Evolutionary conservation across 92 coral and sea anemone genomes (phyloP), one percentile per base, ranked within the genome.

Genomic region (Anthopleura xanthogrammica): DNA sequence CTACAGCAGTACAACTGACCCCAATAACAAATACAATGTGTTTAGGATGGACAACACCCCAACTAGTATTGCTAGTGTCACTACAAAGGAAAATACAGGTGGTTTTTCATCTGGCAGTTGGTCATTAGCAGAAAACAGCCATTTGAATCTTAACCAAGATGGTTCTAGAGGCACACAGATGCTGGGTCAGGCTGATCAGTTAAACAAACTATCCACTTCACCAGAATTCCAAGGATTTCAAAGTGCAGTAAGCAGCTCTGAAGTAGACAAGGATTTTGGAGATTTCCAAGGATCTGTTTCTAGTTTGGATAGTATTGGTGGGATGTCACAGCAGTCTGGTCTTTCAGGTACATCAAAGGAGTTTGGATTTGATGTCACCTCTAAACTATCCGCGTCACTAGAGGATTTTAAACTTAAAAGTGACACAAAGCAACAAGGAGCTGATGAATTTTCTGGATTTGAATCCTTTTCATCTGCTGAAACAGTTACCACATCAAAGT

Each of bases 21-120:
- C 96, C 16, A 86, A 81, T 88, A 93, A 92, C 75, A 92, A 83
- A 82, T 92, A 80, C 80, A 86, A 76, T 55, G 90, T 82, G 12
- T 87, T 90, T 75, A 83, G 83, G 79, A 55, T 86, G 41, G 85
- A 78, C 0, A 54, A 58, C 56, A 78, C 76, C 16, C 72, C 81
- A 52, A 13, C 80, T 42, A 77, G 77, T 8, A 62, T 82, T 23
- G 55, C 74, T 1, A 36, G 41, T 36, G 42, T 12, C 8, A 9
- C 79, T 52, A 16, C 66, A 46, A 58, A 62, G 57, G 85, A 87
- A 66, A 81, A 68, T n/a, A 62, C 81, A 82, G 79, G 79, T 64
- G 29, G 50, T 12, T 11, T 79, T 43, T 16, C 77, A 23, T n/a
- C 41, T 23, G 74, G 74, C 41, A 68, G 74, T 36, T 68, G 74